phyloP scores from a whole-genome alignment of 2,113 vertebrate species.

The Xyrauchen texanus region DNA sequence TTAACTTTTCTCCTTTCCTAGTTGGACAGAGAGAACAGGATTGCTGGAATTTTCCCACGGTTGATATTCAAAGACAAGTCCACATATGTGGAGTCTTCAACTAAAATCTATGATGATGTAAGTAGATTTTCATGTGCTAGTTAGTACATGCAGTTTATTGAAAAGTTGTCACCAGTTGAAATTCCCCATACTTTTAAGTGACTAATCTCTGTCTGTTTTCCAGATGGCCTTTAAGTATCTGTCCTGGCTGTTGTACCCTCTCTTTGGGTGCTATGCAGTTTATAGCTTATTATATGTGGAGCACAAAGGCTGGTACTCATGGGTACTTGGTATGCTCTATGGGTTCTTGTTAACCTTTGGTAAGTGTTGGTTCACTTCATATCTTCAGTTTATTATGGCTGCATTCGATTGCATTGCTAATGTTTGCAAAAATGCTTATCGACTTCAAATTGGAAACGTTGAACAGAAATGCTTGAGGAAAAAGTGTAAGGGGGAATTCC shows the following conservation, averaged over 20 bases:
- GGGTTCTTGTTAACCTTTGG: slow-evolving; percentile 88
- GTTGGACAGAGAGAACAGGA: slow-evolving; percentile 89
- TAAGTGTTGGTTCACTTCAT: slow-evolving; percentile 25
- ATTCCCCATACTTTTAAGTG: not conserved
- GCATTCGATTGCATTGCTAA: not conserved
- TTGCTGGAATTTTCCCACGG: slow-evolving; percentile 82
- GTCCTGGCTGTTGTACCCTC: slow-evolving; percentile 91
- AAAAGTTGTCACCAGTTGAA: too few species aligned
- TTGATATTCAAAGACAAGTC: slow-evolving; percentile 88
- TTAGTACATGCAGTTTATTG: not conserved
- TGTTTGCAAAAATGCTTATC: not conserved
- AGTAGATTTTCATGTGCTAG: slow-evolving; percentile 56
- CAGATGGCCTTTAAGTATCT: slow-evolving; percentile 96
- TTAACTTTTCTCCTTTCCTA: slow-evolving; percentile 52
- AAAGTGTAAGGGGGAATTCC: not conserved
- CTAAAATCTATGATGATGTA: slow-evolving; percentile 92
- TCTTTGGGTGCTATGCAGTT: slow-evolving; percentile 90
- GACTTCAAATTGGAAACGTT: not conserved
- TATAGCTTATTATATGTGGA: slow-evolving; percentile 94
- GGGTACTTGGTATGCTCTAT: slow-evolving; percentile 94
- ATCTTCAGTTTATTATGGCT: not conserved
- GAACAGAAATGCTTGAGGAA: not conserved
- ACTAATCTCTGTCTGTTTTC: not conserved
- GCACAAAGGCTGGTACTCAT: slow-evolving; percentile 98
- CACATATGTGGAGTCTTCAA: slow-evolving; percentile 90